phyloP scores from a whole-genome alignment of 23 tunicate genomes.

The Styela clava region DNA sequence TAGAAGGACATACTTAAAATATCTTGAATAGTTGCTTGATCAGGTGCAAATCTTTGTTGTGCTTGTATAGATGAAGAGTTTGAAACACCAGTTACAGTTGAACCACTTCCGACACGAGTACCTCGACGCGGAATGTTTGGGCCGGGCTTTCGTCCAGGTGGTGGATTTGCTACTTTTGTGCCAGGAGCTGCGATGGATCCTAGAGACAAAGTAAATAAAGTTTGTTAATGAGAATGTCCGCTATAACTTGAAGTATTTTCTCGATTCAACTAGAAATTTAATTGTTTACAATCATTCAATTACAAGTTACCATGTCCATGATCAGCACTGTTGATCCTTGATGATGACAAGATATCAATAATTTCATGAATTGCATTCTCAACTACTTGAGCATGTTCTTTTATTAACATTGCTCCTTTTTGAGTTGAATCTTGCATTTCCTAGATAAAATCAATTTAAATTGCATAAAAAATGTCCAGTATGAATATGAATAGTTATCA shows the following conservation, averaged over 20 bases:
- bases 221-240: too few relatives aligned
- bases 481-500: not conserved
- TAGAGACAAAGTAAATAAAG: too few relatives aligned
- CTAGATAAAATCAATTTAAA: constrained; percentile 15
- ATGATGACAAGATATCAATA: constrained; percentile 53
- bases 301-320: constrained; percentile 32
- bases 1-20: constrained; percentile 60
- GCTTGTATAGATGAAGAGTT: constrained; percentile 31
- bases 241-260: too few relatives aligned
- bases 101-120: constrained; percentile 44
- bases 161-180: constrained; percentile 17
- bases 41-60: constrained; percentile 36
- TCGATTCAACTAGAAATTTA: too few relatives aligned
- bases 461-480: too few relatives aligned
- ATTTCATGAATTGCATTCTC: constrained; percentile 76
- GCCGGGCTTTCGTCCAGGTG: constrained; percentile 20
- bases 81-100: constrained; percentile 52
- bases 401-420: constrained; percentile 19
- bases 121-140: constrained; percentile 6
- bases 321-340: constrained; percentile 84
- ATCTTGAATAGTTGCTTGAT: constrained; percentile 39
- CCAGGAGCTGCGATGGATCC: constrained; percentile 1
- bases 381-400: constrained; percentile 34
- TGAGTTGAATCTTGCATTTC: constrained; percentile 42
- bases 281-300: too few relatives aligned